Percentiles rank a stretch among this genome's conserved stretches.
Evolutionary conservation across 2,888 invertebrate genomes (phyloP).

Genomic region (Cephus sareptanus): DNA sequence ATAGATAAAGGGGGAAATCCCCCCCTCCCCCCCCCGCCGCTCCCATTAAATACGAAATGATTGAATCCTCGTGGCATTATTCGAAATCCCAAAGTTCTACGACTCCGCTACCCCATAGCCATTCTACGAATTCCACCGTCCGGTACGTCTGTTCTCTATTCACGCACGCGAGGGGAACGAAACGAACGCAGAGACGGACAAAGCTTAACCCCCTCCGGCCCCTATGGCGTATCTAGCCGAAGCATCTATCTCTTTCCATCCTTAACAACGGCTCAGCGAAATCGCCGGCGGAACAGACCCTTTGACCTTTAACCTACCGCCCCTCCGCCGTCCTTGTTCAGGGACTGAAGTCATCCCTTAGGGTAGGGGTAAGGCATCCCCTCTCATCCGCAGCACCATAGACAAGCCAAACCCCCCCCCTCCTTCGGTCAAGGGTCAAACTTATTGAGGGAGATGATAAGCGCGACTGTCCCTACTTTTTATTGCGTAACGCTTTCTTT

Average conservation of each 20-base stretch:
- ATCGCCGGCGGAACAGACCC: conserved; percentile 13
- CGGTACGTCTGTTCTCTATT: conserved; percentile 17
- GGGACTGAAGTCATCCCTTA: conserved; percentile 37
- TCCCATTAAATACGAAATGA: conserved; percentile 13
- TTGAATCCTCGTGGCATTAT: neutral
- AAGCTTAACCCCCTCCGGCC: neutral
- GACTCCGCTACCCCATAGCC: neutral
- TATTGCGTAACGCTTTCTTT: neutral
- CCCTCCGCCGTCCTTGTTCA: conserved; percentile 13
- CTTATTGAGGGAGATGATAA: conserved; percentile 49
- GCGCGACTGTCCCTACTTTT: conserved; percentile 36
- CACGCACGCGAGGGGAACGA: neutral
- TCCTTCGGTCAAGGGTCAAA: conserved; percentile 22
- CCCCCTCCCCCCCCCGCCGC: conserved; percentile 14
- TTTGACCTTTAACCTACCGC: conserved; percentile 27
- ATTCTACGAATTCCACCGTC: conserved; percentile 16
- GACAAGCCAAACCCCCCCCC: neutral
- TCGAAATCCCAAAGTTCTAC: neutral
- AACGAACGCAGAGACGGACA: neutral
- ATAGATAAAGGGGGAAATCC: too few relatives aligned
- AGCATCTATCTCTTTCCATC: neutral
- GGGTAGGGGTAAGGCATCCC: neutral
- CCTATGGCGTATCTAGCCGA: too few relatives aligned
- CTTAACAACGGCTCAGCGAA: neutral
- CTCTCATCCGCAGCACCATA: neutral